These are phyloP conservation scores for Elephantulus edwardii DNA, from an alignment of 2,113 vertebrate species.

Conservation along the genomic window DNA sequence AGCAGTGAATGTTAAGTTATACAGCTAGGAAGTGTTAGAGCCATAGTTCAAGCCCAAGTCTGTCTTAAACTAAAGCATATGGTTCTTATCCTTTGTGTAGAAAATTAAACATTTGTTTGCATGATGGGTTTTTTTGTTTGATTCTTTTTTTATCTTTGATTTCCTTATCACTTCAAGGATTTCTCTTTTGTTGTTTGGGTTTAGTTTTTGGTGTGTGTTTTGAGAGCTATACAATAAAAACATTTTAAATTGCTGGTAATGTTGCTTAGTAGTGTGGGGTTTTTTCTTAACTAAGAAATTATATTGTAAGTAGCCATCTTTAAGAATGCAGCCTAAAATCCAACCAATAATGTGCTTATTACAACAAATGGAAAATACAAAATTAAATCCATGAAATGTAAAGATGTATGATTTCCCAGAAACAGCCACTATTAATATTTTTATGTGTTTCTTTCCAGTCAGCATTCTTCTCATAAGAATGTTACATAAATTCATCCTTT, in stretches of 20 bases:
- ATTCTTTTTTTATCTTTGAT: no score
- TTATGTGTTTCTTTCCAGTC: constrained; percentile 16
- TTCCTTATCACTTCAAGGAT: background rate
- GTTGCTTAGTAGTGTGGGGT: background rate
- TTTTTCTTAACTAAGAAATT: constrained; percentile 24
- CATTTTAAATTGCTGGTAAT: constrained; percentile 17
- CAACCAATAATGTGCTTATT: constrained; percentile 1
- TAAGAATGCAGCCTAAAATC: constrained; percentile 18
- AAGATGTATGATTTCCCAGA: constrained; percentile 3
- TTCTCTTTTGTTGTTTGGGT: no score
- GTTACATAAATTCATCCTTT: constrained; percentile 16
- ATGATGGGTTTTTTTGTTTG: background rate
- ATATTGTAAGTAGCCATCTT: background rate
- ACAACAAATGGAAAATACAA: constrained; percentile 16
- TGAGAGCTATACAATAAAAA: constrained; percentile 28
- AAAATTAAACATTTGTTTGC: background rate
- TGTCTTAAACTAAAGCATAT: background rate
- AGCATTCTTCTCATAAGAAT: background rate
- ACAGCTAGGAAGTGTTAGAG: background rate
- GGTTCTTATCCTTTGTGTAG: constrained; percentile 15
- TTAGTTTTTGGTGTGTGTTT: background rate
- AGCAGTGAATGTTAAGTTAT: background rate
- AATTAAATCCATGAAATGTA: no score
- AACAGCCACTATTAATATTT: background rate
- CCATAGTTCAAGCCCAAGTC: background rate